Evolutionary conservation across 1,140 invertebrate genomes (phyloP).

Genomic region (Bombus consobrinus): DNA sequence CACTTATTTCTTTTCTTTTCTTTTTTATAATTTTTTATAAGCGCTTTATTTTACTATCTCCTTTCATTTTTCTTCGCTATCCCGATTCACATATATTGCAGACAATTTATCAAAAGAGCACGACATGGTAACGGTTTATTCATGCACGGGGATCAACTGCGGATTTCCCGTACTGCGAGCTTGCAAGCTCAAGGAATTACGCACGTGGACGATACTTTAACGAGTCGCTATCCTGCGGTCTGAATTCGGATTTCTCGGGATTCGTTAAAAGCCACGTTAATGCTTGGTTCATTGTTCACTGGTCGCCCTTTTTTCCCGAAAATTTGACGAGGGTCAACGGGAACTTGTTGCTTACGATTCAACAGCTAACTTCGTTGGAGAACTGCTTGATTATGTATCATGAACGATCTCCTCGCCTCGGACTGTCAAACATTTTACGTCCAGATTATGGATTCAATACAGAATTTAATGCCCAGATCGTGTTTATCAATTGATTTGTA

Average conservation of each 20-base stretch:
- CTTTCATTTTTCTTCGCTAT: conserved; percentile 46
- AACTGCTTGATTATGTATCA: conserved; percentile 3
- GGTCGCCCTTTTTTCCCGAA: conserved; percentile 24
- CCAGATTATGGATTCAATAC: neutral
- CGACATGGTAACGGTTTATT: conserved; percentile 77
- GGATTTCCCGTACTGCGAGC: conserved; percentile 24
- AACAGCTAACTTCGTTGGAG: neutral
- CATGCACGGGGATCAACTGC: conserved; percentile 74
- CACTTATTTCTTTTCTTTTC: too few species aligned
- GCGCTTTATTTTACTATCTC: neutral
- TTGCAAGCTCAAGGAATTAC: conserved; percentile 66
- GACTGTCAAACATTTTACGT: neutral
- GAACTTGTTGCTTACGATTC: conserved; percentile 56
- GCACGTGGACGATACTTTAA: conserved; percentile 70
- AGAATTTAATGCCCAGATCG: neutral
- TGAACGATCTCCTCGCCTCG: neutral
- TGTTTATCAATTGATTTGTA: neutral
- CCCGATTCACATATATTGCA: conserved; percentile 2
- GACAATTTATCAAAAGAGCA: conserved; percentile 79
- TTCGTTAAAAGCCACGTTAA: conserved; percentile 65
- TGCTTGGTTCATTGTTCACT: conserved; percentile 32
- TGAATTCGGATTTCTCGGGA: conserved; percentile 59
- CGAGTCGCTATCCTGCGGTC: conserved; percentile 67
- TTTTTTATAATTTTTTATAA: neutral
- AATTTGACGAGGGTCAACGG: conserved; percentile 32